Evolutionary conservation across 2,888 invertebrate genomes (phyloP), one percentile per base, ranked within the genome.

Genomic region (Amitus sp.): DNA sequence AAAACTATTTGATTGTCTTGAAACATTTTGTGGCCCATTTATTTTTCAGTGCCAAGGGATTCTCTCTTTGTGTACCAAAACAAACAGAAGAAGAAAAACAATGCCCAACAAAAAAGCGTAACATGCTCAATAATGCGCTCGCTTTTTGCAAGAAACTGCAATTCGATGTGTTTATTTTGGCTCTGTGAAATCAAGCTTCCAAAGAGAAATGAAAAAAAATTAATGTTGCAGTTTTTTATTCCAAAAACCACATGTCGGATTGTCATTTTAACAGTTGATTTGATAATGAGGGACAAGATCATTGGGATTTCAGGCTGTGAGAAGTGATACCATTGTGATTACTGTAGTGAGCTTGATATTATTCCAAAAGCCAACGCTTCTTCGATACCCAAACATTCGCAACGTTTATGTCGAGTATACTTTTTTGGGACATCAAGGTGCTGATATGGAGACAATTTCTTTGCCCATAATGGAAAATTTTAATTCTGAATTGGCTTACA

Each of bases 361-460:
- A 3, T 71, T 69, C 20, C 55, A 69, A 15, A 63, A 55, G n/a
- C 69, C 70, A 33, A 39, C 49, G 2, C 17, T 78, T 4, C 51
- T 74, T 59, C 50, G 54, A 1, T 58, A 72, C 62, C 43, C 69
- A 0, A 70, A 74, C 1, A 50, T 73, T 27, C 67, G 67, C 28
- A 58, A 72, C 45, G 64, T 79, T 20, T 80, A 75, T 51, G 57
- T 80, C 2, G 79, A 79, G 49, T 80, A 75, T 53, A 69, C 73
- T 2, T 80, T 79, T 53, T 69, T 80, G 54, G 76, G 76, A 9
- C 59, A 75, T 52, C 57, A 49, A 2, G 79, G 79, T 2, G 68
- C 57, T 2, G 72, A 75, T 18, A 71, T 79, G 69, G 79, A 80
- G 62, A 78, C 80, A 0, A 27, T 66, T 15, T 77, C 79, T 1